Conservation (phyloP, 2,113 vertebrate genomes). For the Catharus minimus region DNA sequence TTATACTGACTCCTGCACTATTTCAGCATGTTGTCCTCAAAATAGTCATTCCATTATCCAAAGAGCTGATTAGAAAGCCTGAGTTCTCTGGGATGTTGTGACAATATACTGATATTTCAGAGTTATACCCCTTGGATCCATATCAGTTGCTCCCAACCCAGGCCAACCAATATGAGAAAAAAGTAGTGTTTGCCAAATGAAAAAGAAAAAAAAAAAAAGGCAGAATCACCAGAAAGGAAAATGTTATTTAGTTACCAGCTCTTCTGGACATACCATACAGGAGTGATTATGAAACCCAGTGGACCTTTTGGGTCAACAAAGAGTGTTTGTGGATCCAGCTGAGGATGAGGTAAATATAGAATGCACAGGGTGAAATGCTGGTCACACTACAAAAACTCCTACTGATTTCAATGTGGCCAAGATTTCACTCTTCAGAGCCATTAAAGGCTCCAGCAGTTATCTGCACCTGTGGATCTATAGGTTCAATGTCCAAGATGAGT, state of each 20-base stretch:
- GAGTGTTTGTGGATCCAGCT: neutral
- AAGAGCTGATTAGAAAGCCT: constrained; percentile 7
- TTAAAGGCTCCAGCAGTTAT: neutral
- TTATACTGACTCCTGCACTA: constrained; percentile 12
- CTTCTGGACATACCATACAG: neutral
- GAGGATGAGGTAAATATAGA: neutral
- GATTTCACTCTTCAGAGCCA: neutral
- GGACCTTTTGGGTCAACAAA: neutral
- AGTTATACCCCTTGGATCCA: constrained; percentile 31
- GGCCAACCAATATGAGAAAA: constrained; percentile 10
- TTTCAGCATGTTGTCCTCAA: neutral
- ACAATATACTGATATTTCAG: constrained; percentile 15
- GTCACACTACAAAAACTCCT: neutral
- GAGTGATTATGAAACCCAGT: neutral
- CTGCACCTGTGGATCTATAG: neutral
- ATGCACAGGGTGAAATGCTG: neutral
- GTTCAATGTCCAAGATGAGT: neutral
- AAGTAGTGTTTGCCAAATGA: neutral
- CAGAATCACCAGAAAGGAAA: constrained; percentile 3
- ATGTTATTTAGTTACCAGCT: neutral
- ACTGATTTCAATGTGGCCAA: neutral
- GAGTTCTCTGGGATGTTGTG: neutral
- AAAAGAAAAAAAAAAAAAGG: neutral
- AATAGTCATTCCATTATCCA: neutral
- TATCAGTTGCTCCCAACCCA: neutral